These are phyloP conservation scores for Kuschelorhynchus macadamiae DNA, from an alignment of 2,888 invertebrate species.

Conservation along the genomic window DNA sequence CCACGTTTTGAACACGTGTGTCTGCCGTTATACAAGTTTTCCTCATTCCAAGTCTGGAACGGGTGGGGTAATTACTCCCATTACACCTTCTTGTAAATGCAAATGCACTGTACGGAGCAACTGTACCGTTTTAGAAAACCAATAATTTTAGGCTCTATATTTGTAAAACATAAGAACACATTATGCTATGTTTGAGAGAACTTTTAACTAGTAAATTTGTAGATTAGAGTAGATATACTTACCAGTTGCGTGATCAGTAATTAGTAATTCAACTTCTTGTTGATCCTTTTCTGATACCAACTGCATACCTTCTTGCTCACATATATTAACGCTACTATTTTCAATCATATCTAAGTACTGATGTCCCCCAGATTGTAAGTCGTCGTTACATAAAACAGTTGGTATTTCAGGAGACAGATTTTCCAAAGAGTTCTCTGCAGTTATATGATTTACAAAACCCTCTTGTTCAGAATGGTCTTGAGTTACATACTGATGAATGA, in stretches of 20 bases:
- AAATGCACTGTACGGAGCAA: no score
- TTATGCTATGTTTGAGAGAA: no score
- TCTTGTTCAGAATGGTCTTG: constrained; percentile 53
- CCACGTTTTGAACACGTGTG: no score
- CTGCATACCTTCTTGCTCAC: constrained; percentile 17
- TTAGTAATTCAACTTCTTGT: constrained; percentile 66
- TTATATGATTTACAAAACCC: constrained; percentile 48
- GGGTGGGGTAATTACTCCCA: no score
- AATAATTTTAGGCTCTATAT: no score
- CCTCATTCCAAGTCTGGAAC: no score
- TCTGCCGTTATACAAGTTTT: no score
- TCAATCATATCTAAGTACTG: constrained; percentile 60
- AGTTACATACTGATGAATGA: constrained; percentile 64
- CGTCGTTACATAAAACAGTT: constrained; percentile 59
- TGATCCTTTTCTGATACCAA: constrained; percentile 59
- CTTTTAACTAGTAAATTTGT: no score
- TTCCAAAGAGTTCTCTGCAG: constrained; percentile 51
- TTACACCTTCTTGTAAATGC: no score
- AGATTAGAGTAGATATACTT: no score
- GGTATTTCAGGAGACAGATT: constrained; percentile 53
- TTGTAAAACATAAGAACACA: no score
- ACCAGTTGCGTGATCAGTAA: constrained; percentile 67
- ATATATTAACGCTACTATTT: constrained; percentile 10
- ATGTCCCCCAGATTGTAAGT: constrained; percentile 57
- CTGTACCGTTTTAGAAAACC: no score